These are phyloP conservation scores for Latrodectus elegans DNA, from an alignment of 2,888 invertebrate species.

Conservation along the genomic window DNA sequence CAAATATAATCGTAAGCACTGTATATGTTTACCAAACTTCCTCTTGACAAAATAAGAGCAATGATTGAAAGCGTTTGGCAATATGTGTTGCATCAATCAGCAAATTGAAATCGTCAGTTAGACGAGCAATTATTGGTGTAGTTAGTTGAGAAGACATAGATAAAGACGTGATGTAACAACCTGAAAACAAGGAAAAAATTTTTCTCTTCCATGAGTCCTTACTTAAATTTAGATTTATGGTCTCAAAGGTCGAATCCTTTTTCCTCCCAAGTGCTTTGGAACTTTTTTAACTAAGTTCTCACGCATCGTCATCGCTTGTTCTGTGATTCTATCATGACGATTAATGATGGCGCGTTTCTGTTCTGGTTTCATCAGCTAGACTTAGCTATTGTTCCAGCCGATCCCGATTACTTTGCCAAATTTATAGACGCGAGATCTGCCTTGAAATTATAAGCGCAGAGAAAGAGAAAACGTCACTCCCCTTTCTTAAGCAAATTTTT, in stretches of 20 bases:
- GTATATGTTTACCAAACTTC: too few species aligned
- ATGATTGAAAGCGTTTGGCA: too few species aligned
- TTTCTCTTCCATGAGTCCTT: slow-evolving; percentile 12
- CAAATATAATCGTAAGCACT: too few species aligned
- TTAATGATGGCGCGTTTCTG: slow-evolving; percentile 45
- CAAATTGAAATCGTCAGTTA: not conserved
- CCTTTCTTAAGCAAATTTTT: not conserved
- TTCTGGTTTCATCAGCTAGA: slow-evolving; percentile 5
- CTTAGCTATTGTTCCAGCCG: slow-evolving; percentile 27
- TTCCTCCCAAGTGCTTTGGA: slow-evolving; percentile 52
- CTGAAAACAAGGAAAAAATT: slow-evolving; percentile 11
- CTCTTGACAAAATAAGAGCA: too few species aligned
- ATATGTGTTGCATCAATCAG: not conserved
- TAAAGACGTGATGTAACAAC: slow-evolving; percentile 15
- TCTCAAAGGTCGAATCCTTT: slow-evolving; percentile 39
- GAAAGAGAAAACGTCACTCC: not conserved
- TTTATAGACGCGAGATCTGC: slow-evolving; percentile 16
- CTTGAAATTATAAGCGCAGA: not conserved
- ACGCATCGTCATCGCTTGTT: slow-evolving; percentile 26
- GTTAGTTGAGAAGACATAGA: slow-evolving; percentile 1
- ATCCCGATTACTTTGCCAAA: slow-evolving; percentile 29
- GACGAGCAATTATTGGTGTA: not conserved
- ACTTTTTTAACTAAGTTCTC: slow-evolving; percentile 56
- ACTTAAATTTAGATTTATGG: slow-evolving; percentile 42
- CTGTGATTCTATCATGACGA: slow-evolving; percentile 34